A percentile compares a stretch with the other conserved stretches of the same genome.
Conservation (phyloP, 2,797 vertebrate species). For the Acanthornis magna region DNA sequence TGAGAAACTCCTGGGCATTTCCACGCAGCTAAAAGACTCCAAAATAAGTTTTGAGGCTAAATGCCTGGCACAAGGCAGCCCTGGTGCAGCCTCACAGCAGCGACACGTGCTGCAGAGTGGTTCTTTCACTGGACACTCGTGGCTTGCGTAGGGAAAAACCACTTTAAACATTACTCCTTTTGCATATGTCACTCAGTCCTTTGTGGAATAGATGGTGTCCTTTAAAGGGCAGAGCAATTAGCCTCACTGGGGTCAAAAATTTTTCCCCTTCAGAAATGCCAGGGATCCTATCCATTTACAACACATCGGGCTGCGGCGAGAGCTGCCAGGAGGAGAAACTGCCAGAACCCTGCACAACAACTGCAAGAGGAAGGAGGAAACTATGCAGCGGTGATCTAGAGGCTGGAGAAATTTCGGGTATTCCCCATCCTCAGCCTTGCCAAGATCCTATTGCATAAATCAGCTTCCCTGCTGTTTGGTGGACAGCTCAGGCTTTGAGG, state of each 20-base stretch:
- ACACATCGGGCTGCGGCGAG: rapidly evolving
- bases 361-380: neutral
- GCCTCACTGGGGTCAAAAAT: neutral
- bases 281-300: slow-evolving; percentile 6
- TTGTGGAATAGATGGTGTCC: neutral
- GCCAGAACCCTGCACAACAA: neutral
- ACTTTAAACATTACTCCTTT: neutral
- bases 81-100: neutral
- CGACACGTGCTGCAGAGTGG: rapidly evolving
- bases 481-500: neutral
- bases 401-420: neutral
- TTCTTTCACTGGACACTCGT: rapidly evolving
- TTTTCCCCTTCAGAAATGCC: slow-evolving; percentile 13
- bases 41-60: neutral
- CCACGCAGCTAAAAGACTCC: neutral
- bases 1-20: neutral
- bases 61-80: neutral
- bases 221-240: slow-evolving; percentile 46
- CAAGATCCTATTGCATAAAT: neutral
- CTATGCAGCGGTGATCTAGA: neutral
- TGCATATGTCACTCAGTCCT: neutral
- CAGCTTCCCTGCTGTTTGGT: neutral
- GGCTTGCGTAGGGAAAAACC: neutral
- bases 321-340: neutral
- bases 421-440: neutral